Percentiles rank a stretch among this genome's conserved stretches.
These are phyloP conservation scores for Pogonognathellus flavescens DNA, from an alignment of 1,140 invertebrate genomes.

Conservation along the genomic window DNA sequence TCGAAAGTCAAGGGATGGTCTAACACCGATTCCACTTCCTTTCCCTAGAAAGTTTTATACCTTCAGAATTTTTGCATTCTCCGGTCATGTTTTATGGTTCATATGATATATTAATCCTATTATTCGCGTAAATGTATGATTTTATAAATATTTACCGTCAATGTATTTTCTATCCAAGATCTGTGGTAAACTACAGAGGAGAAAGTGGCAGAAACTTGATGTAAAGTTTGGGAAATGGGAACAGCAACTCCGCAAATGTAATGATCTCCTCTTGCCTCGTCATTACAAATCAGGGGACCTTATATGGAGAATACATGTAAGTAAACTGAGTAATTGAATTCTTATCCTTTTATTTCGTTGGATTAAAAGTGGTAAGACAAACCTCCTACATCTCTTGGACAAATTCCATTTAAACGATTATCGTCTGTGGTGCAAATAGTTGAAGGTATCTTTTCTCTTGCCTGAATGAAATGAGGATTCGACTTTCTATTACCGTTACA, in stretches of 20 bases:
- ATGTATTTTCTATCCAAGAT: neutral
- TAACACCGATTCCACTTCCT: too few species aligned
- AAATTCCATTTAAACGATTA: neutral
- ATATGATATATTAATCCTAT: too few species aligned
- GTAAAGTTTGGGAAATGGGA: neutral
- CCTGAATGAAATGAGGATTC: neutral
- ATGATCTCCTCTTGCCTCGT: neutral
- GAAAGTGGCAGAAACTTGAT: neutral
- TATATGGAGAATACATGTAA: neutral
- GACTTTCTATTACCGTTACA: neutral
- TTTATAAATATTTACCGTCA: neutral
- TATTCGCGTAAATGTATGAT: too few species aligned
- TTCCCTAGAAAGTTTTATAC: too few species aligned
- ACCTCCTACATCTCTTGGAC: constrained; percentile 17
- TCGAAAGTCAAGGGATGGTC: too few species aligned
- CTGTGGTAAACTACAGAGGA: neutral
- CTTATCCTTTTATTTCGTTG: too few species aligned
- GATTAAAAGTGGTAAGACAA: neutral
- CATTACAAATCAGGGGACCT: constrained; percentile 24
- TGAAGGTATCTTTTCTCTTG: neutral
- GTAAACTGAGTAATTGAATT: neutral
- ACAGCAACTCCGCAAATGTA: neutral
- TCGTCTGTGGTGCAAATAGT: neutral
- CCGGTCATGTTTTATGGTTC: too few species aligned
- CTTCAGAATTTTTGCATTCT: too few species aligned